phyloP scores from a whole-genome alignment of 2,888 invertebrate species.

The Scelioninae gen. 1 region DNA sequence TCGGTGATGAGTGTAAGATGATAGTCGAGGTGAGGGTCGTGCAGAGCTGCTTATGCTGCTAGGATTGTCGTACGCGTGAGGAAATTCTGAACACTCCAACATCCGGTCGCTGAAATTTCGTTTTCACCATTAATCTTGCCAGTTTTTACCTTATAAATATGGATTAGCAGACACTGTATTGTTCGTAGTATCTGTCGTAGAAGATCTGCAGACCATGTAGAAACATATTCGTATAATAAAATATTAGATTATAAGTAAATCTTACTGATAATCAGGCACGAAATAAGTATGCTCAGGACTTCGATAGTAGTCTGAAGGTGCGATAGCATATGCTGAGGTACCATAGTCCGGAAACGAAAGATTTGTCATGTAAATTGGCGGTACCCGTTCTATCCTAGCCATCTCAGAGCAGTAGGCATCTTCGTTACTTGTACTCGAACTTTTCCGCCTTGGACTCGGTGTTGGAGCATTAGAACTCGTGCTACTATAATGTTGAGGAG shows the following conservation, averaged over 20 bases:
- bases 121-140: too few relatives aligned
- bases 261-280: conserved; percentile 80
- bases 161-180: not conserved
- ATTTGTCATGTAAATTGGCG: conserved; percentile 76
- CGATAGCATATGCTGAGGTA: conserved; percentile 75
- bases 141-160: not conserved
- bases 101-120: conserved; percentile 77
- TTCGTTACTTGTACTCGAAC: conserved; percentile 89
- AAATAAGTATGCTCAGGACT: conserved; percentile 79
- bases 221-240: too few relatives aligned
- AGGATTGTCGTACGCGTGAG: conserved; percentile 86
- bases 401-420: conserved; percentile 85
- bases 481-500: conserved; percentile 88
- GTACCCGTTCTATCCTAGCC: conserved; percentile 78
- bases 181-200: not conserved
- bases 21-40: conserved; percentile 83
- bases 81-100: conserved; percentile 81
- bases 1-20: conserved; percentile 89
- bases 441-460: conserved; percentile 90
- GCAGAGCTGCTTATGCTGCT: conserved; percentile 85
- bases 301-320: conserved; percentile 79
- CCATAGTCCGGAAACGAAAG: not conserved
- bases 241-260: not conserved
- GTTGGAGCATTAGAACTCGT: conserved; percentile 86
- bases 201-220: not conserved